These are phyloP conservation scores for Phylloscopus trochiloides DNA, from an alignment of 2,113 vertebrate genomes.

Conservation along the genomic window DNA sequence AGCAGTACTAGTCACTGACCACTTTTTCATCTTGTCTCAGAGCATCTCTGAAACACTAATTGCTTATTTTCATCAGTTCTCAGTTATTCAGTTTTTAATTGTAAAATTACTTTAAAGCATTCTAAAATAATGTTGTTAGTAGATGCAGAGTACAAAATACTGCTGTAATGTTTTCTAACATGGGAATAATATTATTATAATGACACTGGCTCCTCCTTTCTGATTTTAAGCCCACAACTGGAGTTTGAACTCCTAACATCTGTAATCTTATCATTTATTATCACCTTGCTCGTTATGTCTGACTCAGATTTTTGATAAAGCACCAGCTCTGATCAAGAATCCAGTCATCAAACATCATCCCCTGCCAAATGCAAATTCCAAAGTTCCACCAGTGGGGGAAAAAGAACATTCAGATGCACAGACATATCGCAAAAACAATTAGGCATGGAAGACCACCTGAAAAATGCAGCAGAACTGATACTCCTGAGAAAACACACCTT, in stretches of 20 bases:
- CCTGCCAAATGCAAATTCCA: neutral
- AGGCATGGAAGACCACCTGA: neutral
- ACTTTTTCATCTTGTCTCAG: neutral
- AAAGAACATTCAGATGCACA: neutral
- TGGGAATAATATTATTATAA: neutral
- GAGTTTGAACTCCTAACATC: neutral
- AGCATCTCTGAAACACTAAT: neutral
- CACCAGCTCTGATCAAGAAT: neutral
- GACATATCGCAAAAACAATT: fast-evolving
- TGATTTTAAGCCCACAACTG: neutral
- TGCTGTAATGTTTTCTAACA: neutral
- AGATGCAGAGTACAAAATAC: neutral
- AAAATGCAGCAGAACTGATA: neutral
- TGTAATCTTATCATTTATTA: neutral
- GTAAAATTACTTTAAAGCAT: neutral
- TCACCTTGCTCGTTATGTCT: neutral
- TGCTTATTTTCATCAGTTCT: neutral
- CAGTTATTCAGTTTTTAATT: neutral
- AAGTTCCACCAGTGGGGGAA: neutral
- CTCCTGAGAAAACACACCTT: neutral
- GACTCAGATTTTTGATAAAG: neutral
- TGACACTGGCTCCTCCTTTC: neutral
- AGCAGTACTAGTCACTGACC: neutral
- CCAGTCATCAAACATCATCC: neutral
- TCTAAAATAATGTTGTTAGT: neutral